These are phyloP conservation scores for Dynastes hyllus DNA, from an alignment of 2,888 invertebrate genomes.

Conservation along the genomic window DNA sequence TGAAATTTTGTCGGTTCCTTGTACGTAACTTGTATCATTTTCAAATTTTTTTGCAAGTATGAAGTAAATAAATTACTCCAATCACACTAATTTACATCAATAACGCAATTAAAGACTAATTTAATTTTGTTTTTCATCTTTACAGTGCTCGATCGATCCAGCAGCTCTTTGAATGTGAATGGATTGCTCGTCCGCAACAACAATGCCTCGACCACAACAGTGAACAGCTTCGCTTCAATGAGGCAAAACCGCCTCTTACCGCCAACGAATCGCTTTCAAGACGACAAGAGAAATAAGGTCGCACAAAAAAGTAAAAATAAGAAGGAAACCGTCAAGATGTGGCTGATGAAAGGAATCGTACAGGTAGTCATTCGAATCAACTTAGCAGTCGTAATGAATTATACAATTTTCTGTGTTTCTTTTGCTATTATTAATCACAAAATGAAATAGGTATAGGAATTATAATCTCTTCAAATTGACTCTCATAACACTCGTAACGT, in stretches of 20 bases:
- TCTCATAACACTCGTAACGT: too few relatives aligned
- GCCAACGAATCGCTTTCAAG: conserved; percentile 40
- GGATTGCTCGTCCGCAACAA: conserved; percentile 53
- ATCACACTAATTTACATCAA: too few relatives aligned
- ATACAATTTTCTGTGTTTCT: too few relatives aligned
- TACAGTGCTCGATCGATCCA: conserved; percentile 60
- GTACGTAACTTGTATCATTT: too few relatives aligned
- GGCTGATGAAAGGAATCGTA: conserved; percentile 68
- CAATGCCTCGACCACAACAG: conserved; percentile 58
- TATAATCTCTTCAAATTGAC: too few relatives aligned
- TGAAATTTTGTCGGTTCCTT: too few relatives aligned
- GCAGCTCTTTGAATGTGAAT: conserved; percentile 59
- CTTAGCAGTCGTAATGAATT: too few relatives aligned
- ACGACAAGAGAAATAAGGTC: conserved; percentile 23
- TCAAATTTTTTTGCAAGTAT: too few relatives aligned
- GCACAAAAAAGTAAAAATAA: conserved; percentile 53
- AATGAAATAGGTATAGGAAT: too few relatives aligned
- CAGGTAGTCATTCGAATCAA: conserved; percentile 57
- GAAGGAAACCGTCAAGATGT: conserved; percentile 65
- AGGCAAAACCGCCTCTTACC: conserved; percentile 63
- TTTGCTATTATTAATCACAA: too few relatives aligned
- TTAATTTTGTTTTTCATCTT: conserved; percentile 42
- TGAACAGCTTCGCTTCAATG: conserved; percentile 62
- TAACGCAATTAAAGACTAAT: too few relatives aligned
- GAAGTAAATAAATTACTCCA: too few relatives aligned